Evolutionary conservation across 2,888 invertebrate species (phyloP).

Genomic region (Agonopterix alstromeriana): DNA sequence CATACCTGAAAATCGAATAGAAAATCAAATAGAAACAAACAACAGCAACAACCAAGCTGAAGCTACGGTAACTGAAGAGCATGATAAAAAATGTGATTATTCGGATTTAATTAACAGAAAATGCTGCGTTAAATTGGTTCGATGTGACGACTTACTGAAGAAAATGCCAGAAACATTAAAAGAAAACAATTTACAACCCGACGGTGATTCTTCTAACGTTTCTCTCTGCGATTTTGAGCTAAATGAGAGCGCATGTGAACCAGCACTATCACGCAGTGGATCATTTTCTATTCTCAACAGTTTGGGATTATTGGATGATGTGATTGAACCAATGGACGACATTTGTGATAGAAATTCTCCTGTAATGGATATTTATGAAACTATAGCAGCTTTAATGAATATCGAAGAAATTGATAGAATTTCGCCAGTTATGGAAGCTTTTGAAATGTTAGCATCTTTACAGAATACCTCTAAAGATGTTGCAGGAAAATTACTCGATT

Average conservation of each 20-base stretch:
- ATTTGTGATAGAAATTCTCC: background rate
- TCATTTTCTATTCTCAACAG: constrained; percentile 32
- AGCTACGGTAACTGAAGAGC: background rate
- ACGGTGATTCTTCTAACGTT: background rate
- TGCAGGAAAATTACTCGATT: background rate
- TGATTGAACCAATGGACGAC: constrained; percentile 1
- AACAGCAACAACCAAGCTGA: background rate
- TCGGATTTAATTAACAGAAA: constrained; percentile 17
- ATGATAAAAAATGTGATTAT: background rate
- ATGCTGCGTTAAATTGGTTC: constrained; percentile 35
- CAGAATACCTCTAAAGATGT: constrained; percentile 2
- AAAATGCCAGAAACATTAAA: background rate
- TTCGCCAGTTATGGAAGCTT: constrained; percentile 44
- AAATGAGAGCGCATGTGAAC: background rate
- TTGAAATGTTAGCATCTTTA: constrained; percentile 27
- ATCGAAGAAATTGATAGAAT: constrained; percentile 14
- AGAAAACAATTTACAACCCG: background rate
- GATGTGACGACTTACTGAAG: constrained; percentile 29
- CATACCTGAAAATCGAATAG: background rate
- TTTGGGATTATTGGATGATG: constrained; percentile 12
- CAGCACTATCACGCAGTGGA: constrained; percentile 18
- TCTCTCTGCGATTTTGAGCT: too few relatives aligned
- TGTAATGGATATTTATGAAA: constrained; percentile 5
- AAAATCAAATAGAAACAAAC: background rate
- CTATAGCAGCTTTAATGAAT: constrained; percentile 5